Conservation (phyloP, 2,797 vertebrate genomes). For the Sebastes iracundus region DNA sequence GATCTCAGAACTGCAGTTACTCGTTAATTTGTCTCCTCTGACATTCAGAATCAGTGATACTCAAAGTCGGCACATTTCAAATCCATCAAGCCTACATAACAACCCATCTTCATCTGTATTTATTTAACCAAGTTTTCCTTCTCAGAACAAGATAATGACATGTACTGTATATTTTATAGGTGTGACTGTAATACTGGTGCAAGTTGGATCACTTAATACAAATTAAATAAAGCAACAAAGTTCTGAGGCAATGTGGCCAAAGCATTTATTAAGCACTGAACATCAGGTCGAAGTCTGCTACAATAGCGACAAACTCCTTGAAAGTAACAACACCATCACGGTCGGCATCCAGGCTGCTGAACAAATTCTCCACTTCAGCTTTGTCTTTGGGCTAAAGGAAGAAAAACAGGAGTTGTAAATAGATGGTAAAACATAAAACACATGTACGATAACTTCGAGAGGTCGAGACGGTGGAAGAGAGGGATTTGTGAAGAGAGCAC, state of each 20-base stretch:
- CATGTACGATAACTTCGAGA: not conserved
- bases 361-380: too few relatives aligned
- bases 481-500: not conserved
- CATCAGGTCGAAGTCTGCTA: not conserved
- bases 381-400: not conserved
- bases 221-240: not conserved
- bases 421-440: not conserved
- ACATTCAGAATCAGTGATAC: too few relatives aligned
- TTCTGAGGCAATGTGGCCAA: not conserved
- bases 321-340: not conserved
- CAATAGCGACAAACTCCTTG: not conserved
- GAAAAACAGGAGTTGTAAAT: not conserved
- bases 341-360: not conserved
- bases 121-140: too few relatives aligned
- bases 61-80: too few relatives aligned
- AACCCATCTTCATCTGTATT: too few relatives aligned
- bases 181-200: too few relatives aligned
- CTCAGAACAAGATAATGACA: too few relatives aligned
- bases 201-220: not conserved
- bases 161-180: too few relatives aligned
- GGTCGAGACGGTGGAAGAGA: not conserved
- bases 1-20: too few relatives aligned
- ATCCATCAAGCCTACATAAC: too few relatives aligned
- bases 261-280: too few relatives aligned
- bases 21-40: too few relatives aligned